These are phyloP conservation scores for Manacus vitellinus DNA, from an alignment of 2,113 vertebrate species.

Conservation along the genomic window DNA sequence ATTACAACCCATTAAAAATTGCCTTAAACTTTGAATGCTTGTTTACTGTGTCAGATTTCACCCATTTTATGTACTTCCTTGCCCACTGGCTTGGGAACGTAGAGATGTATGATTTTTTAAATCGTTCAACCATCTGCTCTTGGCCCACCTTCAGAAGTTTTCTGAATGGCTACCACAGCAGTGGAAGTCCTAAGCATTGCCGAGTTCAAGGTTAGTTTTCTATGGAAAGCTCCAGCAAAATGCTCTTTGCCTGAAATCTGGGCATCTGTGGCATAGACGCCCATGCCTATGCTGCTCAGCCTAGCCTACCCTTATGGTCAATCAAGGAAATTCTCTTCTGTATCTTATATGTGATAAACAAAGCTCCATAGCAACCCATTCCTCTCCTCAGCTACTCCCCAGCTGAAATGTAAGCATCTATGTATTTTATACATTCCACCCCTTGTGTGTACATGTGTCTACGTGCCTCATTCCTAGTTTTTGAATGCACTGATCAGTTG, in stretches of 20 bases:
- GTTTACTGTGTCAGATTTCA: neutral
- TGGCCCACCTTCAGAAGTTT: neutral
- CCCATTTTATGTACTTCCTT: accelerated
- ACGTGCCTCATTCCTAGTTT: accelerated
- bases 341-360: neutral
- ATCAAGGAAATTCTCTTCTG: neutral
- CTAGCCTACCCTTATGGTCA: neutral
- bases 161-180: neutral
- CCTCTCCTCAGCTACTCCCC: neutral
- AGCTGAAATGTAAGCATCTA: neutral
- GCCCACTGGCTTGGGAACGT: neutral
- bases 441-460: neutral
- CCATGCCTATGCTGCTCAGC: neutral
- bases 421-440: neutral
- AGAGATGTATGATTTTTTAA: neutral
- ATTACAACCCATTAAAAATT: neutral
- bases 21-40: neutral
- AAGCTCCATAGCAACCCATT: neutral
- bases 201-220: neutral
- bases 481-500: neutral
- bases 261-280: neutral
- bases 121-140: neutral
- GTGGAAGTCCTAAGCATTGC: neutral
- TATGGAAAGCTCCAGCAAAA: neutral
- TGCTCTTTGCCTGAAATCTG: neutral